Percentiles rank a stretch among this genome's conserved stretches.
These are phyloP conservation scores for Kradibia gibbosae DNA, from an alignment of 1,140 invertebrate species.

Conservation along the genomic window DNA sequence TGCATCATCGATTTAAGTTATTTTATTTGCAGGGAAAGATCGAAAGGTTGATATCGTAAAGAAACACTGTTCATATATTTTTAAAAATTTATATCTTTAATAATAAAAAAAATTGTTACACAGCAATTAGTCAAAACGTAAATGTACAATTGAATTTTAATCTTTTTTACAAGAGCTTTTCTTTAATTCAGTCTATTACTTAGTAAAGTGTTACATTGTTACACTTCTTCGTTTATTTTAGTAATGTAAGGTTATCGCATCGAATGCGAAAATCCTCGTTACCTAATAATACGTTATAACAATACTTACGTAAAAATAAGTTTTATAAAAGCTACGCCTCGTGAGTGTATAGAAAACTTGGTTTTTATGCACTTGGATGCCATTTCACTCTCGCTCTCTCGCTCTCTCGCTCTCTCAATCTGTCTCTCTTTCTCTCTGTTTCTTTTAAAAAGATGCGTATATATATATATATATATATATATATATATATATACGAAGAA, in stretches of 20 bases:
- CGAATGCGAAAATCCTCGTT: background rate
- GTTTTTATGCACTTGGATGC: background rate
- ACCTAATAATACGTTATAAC: constrained; percentile 16
- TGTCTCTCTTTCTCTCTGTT: background rate
- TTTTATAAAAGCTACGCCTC: constrained; percentile 27
- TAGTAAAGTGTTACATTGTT: constrained; percentile 45
- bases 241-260: constrained; percentile 24
- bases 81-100: constrained; percentile 43
- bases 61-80: background rate
- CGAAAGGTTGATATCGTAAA: too few species aligned
- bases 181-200: constrained; percentile 49
- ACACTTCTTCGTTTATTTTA: constrained; percentile 34
- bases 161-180: constrained; percentile 47
- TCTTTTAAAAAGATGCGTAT: background rate
- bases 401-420: background rate
- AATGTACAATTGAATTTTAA: constrained; percentile 46
- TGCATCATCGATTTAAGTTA: too few species aligned
- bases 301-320: constrained; percentile 42
- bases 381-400: background rate
- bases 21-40: too few species aligned
- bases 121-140: constrained; percentile 19
- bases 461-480: constrained; percentile 19
- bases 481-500: constrained; percentile 31
- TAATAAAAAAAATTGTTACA: constrained; percentile 34
- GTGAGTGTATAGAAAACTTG: background rate